phyloP scores from a whole-genome alignment of 2,888 invertebrate genomes.

The Phortica okadai region DNA sequence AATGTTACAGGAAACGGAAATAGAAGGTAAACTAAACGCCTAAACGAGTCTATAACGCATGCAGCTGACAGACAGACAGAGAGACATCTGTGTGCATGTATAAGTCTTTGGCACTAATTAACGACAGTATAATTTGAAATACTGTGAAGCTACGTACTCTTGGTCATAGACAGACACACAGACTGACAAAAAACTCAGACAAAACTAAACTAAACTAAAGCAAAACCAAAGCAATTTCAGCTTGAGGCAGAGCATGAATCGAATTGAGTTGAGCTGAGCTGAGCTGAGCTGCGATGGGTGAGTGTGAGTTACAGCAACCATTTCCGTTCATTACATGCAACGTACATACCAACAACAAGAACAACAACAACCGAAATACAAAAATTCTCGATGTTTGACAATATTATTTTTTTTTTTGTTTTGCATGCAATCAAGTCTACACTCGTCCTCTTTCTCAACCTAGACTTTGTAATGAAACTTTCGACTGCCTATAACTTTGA shows the following conservation, averaged over 20 bases:
- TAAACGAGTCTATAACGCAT: constrained; percentile 37
- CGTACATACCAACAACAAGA: neutral
- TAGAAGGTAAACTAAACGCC: neutral
- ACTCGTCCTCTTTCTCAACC: neutral
- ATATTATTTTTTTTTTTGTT: constrained; percentile 15
- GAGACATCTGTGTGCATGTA: constrained; percentile 53
- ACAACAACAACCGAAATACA: constrained; percentile 23
- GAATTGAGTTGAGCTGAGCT: neutral
- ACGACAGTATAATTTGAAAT: constrained; percentile 70
- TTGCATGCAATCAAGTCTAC: constrained; percentile 29
- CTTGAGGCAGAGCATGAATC: constrained; percentile 18
- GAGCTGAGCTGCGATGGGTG: neutral
- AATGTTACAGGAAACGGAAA: neutral
- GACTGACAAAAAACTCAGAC: too few species aligned
- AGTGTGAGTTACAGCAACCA: neutral
- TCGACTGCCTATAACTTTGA: too few species aligned
- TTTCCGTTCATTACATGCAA: constrained; percentile 7
- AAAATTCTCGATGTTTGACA: constrained; percentile 56
- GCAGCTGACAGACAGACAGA: constrained; percentile 67
- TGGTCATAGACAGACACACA: neutral
- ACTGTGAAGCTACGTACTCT: constrained; percentile 49
- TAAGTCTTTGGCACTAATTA: constrained; percentile 61
- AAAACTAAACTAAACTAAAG: neutral
- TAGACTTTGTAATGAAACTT: neutral
- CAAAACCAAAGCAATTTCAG: neutral